phyloP scores from a whole-genome alignment of 2,888 invertebrate genomes.

The Gandaritis pyraliata region DNA sequence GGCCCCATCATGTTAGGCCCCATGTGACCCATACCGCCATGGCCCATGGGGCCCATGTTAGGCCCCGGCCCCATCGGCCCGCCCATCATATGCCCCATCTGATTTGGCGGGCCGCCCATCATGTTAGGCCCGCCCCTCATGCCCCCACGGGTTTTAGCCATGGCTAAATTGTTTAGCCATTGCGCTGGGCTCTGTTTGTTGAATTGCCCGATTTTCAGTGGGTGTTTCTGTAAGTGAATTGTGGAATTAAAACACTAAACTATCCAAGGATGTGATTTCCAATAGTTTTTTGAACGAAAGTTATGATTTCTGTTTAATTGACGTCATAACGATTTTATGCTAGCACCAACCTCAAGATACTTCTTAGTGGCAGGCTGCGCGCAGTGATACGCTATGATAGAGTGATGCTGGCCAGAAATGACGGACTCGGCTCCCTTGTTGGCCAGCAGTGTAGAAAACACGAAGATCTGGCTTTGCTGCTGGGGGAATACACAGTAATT shows the following conservation, averaged over 20 bases:
- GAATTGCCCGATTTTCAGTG: slow-evolving; percentile 94
- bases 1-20: slow-evolving; percentile 82
- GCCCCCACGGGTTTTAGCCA: slow-evolving; percentile 89
- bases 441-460: slow-evolving; percentile 96
- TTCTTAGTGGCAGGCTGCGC: slow-evolving; percentile 97
- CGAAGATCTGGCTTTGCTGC: slow-evolving; percentile 99
- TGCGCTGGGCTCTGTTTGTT: slow-evolving; percentile 92
- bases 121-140: slow-evolving; percentile 82
- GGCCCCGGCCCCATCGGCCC: slow-evolving; percentile 80
- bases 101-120: slow-evolving; percentile 78
- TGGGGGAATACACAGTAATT: slow-evolving; percentile 85
- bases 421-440: slow-evolving; percentile 98
- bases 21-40: slow-evolving; percentile 78
- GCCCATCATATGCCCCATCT: slow-evolving; percentile 81
- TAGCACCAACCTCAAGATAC: slow-evolving; percentile 95
- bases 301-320: too few relatives aligned
- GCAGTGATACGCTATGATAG: slow-evolving; percentile 97
- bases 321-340: too few relatives aligned
- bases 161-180: slow-evolving; percentile 91
- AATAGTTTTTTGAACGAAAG: too few relatives aligned
- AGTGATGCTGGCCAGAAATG: slow-evolving; percentile 93
- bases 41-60: slow-evolving; percentile 78
- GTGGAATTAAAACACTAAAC: neutral
- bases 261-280: too few relatives aligned
- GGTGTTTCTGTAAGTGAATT: slow-evolving; percentile 90